Percentiles rank a stretch among this genome's conserved stretches.
Evolutionary conservation across 2,888 invertebrate species (phyloP).

Genomic region (Emmelina monodactyla): DNA sequence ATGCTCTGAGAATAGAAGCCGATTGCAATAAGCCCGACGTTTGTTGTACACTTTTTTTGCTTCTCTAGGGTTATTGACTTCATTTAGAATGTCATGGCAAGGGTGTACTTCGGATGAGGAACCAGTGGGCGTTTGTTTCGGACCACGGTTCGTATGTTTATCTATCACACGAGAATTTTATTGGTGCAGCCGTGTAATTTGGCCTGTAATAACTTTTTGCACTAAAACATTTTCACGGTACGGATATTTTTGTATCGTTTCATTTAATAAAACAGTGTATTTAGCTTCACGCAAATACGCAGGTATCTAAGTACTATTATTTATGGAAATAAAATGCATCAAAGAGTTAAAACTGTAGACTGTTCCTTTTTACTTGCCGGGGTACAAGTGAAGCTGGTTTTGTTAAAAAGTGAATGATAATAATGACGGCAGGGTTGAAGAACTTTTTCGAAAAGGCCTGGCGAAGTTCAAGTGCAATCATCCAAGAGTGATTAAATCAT

Average conservation of each 20-base stretch:
- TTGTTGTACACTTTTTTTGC: slow-evolving; percentile 50
- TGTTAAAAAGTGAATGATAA: slow-evolving; percentile 11
- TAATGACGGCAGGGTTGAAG: slow-evolving; percentile 1
- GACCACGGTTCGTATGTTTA: background rate
- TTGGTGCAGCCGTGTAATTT: too few species aligned
- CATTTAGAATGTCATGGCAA: slow-evolving; percentile 56
- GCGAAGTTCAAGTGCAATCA: slow-evolving; percentile 3
- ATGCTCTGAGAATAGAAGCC: slow-evolving; percentile 45
- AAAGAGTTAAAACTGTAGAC: too few species aligned
- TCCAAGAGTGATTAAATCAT: background rate
- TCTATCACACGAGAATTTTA: too few species aligned
- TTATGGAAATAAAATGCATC: too few species aligned
- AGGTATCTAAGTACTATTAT: too few species aligned
- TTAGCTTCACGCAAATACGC: too few species aligned
- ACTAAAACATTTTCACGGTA: too few species aligned
- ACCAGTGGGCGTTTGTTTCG: background rate
- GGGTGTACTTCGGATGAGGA: slow-evolving; percentile 28
- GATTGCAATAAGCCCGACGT: slow-evolving; percentile 41
- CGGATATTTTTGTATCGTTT: too few species aligned
- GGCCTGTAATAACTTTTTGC: too few species aligned
- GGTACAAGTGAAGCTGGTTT: too few species aligned
- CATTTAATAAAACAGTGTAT: too few species aligned
- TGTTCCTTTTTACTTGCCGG: background rate
- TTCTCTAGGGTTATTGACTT: slow-evolving; percentile 46
- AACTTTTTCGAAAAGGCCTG: slow-evolving; percentile 4